phyloP scores from a whole-genome alignment of 2,888 invertebrate genomes.

The Eupelmus urozonus region DNA sequence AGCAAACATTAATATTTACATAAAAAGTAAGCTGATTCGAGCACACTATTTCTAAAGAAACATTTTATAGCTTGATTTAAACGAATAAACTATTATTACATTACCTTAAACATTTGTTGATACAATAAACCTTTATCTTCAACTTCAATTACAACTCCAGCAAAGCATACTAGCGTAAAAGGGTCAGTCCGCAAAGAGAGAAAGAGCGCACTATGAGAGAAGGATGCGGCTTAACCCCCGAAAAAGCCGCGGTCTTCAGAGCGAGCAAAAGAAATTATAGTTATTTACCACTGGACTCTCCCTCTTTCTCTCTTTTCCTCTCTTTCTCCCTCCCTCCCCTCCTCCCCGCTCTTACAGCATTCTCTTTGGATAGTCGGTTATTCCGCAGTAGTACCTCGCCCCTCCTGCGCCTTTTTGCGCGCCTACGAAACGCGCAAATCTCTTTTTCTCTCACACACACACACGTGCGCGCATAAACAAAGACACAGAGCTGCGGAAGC shows the following conservation, averaged over 20 bases:
- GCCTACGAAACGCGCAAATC: not conserved
- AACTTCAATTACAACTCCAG: no score
- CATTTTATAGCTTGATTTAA: no score
- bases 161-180: slow-evolving; percentile 38
- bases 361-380: slow-evolving; percentile 67
- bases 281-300: slow-evolving; percentile 73
- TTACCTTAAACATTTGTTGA: no score
- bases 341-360: not conserved
- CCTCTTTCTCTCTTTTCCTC: slow-evolving; percentile 56
- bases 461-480: no score
- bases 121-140: no score
- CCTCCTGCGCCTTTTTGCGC: slow-evolving; percentile 12
- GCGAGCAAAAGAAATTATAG: slow-evolving; percentile 74
- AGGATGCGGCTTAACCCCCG: slow-evolving; percentile 36
- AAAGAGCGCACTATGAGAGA: slow-evolving; percentile 12
- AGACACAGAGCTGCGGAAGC: slow-evolving; percentile 15
- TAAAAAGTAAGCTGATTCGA: no score
- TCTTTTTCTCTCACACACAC: not conserved
- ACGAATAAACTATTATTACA: no score
- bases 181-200: slow-evolving; percentile 23
- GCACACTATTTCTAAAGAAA: no score
- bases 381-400: slow-evolving; percentile 71
- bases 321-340: slow-evolving; percentile 60
- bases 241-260: slow-evolving; percentile 48
- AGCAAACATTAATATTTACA: no score